These are phyloP conservation scores for Panulirus ornatus DNA, from an alignment of 1,140 invertebrate species.

Conservation along the genomic window DNA sequence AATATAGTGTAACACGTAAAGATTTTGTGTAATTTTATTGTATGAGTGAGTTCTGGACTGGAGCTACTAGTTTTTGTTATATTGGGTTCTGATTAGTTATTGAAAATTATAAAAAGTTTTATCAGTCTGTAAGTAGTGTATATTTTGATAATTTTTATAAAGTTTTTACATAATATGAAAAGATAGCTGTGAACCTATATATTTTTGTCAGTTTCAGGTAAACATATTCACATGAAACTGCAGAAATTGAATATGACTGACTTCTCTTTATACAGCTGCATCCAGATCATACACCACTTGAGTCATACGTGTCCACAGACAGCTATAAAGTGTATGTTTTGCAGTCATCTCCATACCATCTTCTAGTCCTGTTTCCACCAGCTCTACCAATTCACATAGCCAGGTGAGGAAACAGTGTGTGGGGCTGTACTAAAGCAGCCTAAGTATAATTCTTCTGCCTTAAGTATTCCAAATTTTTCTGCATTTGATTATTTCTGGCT, in stretches of 20 bases:
- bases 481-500: too few relatives aligned
- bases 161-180: background rate
- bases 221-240: background rate
- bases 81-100: too few relatives aligned
- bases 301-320: conserved; percentile 66
- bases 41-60: too few relatives aligned
- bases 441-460: too few relatives aligned
- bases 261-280: conserved; percentile 39
- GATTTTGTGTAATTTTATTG: too few relatives aligned
- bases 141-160: background rate
- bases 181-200: background rate
- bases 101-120: too few relatives aligned
- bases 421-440: too few relatives aligned
- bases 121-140: background rate
- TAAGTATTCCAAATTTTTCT: too few relatives aligned
- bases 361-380: conserved; percentile 66
- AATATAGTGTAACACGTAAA: too few relatives aligned
- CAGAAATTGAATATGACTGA: background rate
- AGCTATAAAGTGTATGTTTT: conserved; percentile 71
- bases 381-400: conserved; percentile 69
- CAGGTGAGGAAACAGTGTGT: conserved; percentile 66
- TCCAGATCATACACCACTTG: conserved; percentile 48
- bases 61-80: too few relatives aligned
- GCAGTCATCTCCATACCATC: conserved; percentile 67
- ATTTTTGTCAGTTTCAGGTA: background rate